Base-by-base conservation (phyloP, 2,797 vertebrate genomes). In the Lepus oiostolus region DNA sequence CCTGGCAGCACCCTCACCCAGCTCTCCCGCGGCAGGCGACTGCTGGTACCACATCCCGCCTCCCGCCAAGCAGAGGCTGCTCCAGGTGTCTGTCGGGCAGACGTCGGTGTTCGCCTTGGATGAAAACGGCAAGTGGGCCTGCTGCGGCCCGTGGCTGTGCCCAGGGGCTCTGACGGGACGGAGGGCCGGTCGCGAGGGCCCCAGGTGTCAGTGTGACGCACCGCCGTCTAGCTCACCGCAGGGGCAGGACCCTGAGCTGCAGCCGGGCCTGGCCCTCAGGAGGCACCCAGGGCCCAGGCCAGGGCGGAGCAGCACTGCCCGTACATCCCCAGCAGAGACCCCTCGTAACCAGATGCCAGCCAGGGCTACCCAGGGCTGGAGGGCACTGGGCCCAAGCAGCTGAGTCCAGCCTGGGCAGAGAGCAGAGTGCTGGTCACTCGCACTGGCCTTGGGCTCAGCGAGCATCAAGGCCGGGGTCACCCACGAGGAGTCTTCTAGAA, bases 11-110 rank as follows among this genome's bases (percentile, higher is more conserved):
- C 3, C n/a, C 42, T 88, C 7, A 76, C n/a, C 5, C 54, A 0
- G 0, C 3, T 75, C 52, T 83, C 17, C 38, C 24, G 0, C 96
- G 96, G 67, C 98, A 99, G 99, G 99, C n/a, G 99, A 99, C 85
- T 98, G 98, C 96, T 99, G 99, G 99, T 99, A 99, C 97, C 99
- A 99, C 96, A 99, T 99, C 95, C 99, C 99, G 0, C 98, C 99
- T 3, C 99, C 99, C 7, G 97, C 98, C 38, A 99, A 99, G 62
- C 99, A 99, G 97, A 99, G 99, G 97, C 95, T 99, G 85, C 99
- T 98, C 94, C 99, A 99, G 97, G 99, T 99, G 84, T 99, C 99
- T 0, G 99, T 99, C 0, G 99, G 99, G n/a, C 98, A 99, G 98
- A 99, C 99, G 0, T 99, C 99, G 0, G 99, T 99, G 67, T 99